These are phyloP conservation scores for Cisticola juncidis DNA, from an alignment of 2,113 vertebrate species.

Conservation along the genomic window DNA sequence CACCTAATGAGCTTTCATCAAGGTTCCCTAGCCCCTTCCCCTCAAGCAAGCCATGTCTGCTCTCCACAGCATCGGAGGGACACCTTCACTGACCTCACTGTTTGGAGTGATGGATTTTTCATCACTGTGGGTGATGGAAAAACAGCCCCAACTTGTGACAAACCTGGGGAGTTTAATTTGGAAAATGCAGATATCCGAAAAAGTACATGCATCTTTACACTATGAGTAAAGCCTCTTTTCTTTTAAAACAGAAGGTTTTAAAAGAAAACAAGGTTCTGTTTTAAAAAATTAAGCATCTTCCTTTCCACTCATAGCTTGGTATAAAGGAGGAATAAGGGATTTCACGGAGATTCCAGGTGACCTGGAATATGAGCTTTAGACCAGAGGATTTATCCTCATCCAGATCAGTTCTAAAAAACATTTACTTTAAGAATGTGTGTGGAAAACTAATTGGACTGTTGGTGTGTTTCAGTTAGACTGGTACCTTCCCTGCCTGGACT, in stretches of 20 bases:
- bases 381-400: background rate
- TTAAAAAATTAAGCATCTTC: background rate
- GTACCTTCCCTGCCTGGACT: background rate
- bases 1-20: background rate
- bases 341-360: background rate
- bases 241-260: too few relatives aligned
- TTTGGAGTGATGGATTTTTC: background rate
- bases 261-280: background rate
- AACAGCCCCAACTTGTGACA: background rate
- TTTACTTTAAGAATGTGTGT: background rate
- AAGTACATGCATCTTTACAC: fast-evolving
- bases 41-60: background rate
- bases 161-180: background rate
- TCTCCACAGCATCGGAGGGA: background rate
- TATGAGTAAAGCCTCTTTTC: background rate
- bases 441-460: background rate
- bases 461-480: background rate
- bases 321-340: background rate
- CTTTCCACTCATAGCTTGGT: background rate
- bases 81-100: background rate
- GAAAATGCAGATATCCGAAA: background rate
- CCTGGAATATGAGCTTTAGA: background rate
- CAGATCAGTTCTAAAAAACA: background rate
- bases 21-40: background rate
- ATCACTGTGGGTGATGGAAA: background rate